Percentiles rank a stretch among this genome's conserved stretches.
Conservation (phyloP, 1,140 invertebrate species). For the Trinorchestia longiramus region DNA sequence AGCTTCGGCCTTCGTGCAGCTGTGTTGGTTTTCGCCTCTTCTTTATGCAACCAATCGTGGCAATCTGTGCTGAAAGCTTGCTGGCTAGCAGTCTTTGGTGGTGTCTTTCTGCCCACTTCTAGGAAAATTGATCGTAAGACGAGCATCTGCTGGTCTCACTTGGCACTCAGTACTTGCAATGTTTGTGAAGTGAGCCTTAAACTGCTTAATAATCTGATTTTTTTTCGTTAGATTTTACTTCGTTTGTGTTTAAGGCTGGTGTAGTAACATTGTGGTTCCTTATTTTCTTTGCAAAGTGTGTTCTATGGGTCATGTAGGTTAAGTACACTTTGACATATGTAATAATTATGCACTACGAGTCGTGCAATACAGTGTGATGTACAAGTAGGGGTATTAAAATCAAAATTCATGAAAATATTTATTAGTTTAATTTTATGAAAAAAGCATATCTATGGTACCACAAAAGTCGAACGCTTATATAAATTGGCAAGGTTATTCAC, state of each 20-base stretch:
- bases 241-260: no score
- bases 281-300: background rate
- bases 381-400: no score
- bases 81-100: background rate
- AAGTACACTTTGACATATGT: no score
- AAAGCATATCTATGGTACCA: no score
- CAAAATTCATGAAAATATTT: no score
- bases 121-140: background rate
- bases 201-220: background rate
- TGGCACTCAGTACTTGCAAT: background rate
- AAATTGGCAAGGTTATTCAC: no score
- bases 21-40: background rate
- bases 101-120: background rate
- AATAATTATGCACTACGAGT: no score
- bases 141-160: background rate
- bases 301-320: background rate
- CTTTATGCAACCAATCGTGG: background rate
- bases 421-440: no score
- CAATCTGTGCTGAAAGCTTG: background rate
- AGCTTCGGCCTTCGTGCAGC: background rate
- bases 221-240: background rate
- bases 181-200: background rate
- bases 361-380: no score
- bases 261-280: background rate
- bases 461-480: no score